These are phyloP conservation scores for Cheirogaleus medius DNA, from an alignment of 2,113 vertebrate species.

Conservation along the genomic window DNA sequence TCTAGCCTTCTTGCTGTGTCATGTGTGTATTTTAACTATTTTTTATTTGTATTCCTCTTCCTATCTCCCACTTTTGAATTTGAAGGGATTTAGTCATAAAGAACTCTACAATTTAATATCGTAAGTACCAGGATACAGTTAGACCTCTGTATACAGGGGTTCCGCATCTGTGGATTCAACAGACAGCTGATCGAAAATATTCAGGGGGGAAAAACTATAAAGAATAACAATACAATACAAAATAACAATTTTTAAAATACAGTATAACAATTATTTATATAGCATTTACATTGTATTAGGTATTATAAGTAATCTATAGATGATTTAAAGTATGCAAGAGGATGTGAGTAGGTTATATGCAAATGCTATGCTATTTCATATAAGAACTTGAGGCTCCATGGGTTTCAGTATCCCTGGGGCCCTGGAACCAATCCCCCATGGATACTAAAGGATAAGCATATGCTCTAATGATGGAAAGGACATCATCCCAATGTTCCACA, in stretches of 20 bases:
- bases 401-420: neutral
- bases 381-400: neutral
- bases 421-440: neutral
- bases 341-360: neutral
- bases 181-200: neutral
- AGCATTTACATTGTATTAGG: neutral
- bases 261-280: neutral
- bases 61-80: neutral
- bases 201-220: neutral
- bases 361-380: neutral
- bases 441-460: neutral
- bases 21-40: neutral
- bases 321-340: neutral
- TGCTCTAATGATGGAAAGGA: neutral
- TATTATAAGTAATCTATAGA: neutral
- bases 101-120: neutral
- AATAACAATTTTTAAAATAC: neutral
- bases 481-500: neutral
- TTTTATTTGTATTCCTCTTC: neutral
- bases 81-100: neutral
- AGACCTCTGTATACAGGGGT: neutral
- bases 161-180: neutral
- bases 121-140: neutral
- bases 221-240: neutral
- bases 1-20: neutral